Base-by-base conservation (phyloP, 2,888 invertebrate genomes). In the Stenoptilia bipunctidactyla region DNA sequence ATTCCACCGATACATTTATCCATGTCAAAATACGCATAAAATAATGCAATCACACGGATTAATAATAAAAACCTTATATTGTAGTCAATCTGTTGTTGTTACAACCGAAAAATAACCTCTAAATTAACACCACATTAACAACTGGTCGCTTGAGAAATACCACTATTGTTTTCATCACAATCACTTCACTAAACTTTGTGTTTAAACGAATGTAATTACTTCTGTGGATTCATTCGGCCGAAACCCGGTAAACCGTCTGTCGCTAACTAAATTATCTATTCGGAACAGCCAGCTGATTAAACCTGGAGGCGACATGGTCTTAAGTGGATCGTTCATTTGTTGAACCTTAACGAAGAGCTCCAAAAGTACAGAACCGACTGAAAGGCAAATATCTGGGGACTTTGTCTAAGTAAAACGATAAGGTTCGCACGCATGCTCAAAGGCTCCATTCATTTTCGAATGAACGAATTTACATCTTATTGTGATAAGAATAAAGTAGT, bases 251-350 rank as follows among this genome's bases (percentile, higher is more conserved):
- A 8, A 30, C 6, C 4, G 30, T n/a, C 30, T n/a, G 12, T 30
- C 4, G 56, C 56, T 71, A 73, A 80, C 79, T 77, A 64, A 79
- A 79, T 79, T 80, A 80, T 72, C 73, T 73, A 76, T 70, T 64
- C 69, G 63, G 69, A 66, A 50, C 66, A 61, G 59, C 70, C 82
- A 83, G 80, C 82, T 83, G 82, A 75, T 76, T 64, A 76, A 70
- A 77, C 62, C 50, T 51, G 60, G 50, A 57, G 51, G 63, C 67
- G 20, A 20, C 58, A 74, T 48, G 56, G 68, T 73, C 62, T 69
- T 55, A 64, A 55, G 45, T 45, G 46, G 45, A 42, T 53, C 6
- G 30, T 44, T 45, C 20, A 5, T 20, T 20, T 20, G 20, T 20
- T 50, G 55, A 59, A 67, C 74, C 66, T 68, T 75, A 75, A 46